These are phyloP conservation scores for Nasua narica DNA, from an alignment of 2,797 vertebrate genomes.

Conservation along the genomic window DNA sequence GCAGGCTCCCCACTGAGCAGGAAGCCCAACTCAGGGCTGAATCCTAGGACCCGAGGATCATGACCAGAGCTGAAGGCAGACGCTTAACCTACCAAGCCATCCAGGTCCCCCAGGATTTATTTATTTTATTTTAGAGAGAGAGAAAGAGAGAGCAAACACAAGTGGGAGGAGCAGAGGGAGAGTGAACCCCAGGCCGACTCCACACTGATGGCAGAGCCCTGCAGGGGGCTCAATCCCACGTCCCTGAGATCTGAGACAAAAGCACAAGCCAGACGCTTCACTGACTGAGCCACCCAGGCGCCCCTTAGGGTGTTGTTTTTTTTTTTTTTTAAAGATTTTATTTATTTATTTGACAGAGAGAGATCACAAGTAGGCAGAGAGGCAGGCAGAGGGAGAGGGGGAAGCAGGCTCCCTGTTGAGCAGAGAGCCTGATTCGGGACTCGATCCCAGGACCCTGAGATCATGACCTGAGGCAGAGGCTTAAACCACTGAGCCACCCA, in stretches of 20 bases:
- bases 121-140: neutral
- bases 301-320: neutral
- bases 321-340: too few relatives aligned
- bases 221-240: neutral
- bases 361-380: too few relatives aligned
- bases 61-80: neutral
- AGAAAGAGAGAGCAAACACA: neutral
- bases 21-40: rapidly evolving
- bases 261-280: too few relatives aligned
- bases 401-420: too few relatives aligned
- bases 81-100: neutral
- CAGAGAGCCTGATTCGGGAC: too few relatives aligned
- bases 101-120: neutral
- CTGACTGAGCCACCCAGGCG: too few relatives aligned
- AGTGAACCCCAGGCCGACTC: neutral
- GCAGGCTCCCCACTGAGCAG: neutral
- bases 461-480: too few relatives aligned
- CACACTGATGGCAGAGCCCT: neutral
- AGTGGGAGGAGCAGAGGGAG: neutral
- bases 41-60: neutral
- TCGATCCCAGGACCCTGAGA: too few relatives aligned
- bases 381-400: too few relatives aligned
- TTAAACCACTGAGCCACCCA: too few relatives aligned
- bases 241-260: neutral
- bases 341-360: too few relatives aligned